Evolutionary conservation across 2,888 invertebrate species (phyloP).

Genomic region (Erpobdella octoculata): DNA sequence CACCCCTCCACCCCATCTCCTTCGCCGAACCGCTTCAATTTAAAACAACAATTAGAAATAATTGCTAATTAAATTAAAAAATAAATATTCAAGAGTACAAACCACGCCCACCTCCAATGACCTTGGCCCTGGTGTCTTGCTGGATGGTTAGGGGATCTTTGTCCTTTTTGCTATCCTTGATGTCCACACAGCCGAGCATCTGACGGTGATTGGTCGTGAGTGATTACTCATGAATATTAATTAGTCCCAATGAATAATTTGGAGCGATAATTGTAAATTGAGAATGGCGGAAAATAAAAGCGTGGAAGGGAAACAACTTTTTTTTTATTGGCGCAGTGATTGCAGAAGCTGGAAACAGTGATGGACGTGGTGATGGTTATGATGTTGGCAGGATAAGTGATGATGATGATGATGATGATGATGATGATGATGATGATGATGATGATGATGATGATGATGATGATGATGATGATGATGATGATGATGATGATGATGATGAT

Average conservation of each 20-base stretch:
- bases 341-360: too few species aligned
- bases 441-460: conserved; percentile 24
- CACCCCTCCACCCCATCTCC: too few species aligned
- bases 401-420: conserved; percentile 3
- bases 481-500: conserved; percentile 12
- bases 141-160: neutral
- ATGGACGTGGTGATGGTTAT: neutral
- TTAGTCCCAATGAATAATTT: neutral
- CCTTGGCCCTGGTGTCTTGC: conserved; percentile 22
- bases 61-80: too few species aligned
- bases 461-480: conserved; percentile 19
- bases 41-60: neutral
- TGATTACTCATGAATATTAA: neutral
- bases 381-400: neutral
- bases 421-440: conserved; percentile 16
- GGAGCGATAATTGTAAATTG: neutral
- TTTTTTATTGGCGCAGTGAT: too few species aligned
- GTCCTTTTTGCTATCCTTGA: conserved; percentile 10
- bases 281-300: too few species aligned
- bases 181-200: conserved; percentile 19
- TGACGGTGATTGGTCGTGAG: neutral
- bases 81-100: too few species aligned
- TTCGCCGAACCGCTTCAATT: neutral
- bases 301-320: too few species aligned
- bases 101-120: conserved; percentile 26